Percentiles rank a stretch among this genome's conserved stretches.
Evolutionary conservation across 2,888 invertebrate species (phyloP).

Genomic region (Altica lythri): DNA sequence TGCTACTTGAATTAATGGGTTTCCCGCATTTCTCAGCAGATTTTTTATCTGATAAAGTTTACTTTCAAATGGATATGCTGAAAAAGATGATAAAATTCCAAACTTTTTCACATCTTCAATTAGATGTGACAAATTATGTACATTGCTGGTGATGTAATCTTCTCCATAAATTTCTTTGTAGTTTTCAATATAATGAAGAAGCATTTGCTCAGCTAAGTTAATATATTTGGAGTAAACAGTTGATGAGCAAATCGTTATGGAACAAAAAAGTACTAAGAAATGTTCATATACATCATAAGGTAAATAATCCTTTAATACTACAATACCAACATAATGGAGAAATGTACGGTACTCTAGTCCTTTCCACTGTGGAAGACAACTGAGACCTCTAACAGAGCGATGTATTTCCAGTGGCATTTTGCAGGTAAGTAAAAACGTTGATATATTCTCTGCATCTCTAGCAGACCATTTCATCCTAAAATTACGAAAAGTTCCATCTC

Average conservation of each 20-base stretch:
- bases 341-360: conserved; percentile 19
- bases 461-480: conserved; percentile 12
- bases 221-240: conserved; percentile 1
- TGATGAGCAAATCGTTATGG: conserved; percentile 9
- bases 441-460: conserved; percentile 5
- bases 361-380: conserved; percentile 14
- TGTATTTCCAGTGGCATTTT: conserved; percentile 23
- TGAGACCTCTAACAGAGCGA: conserved; percentile 13
- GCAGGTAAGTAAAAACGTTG: conserved; percentile 2
- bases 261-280: conserved; percentile 9
- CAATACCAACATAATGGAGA: conserved; percentile 14
- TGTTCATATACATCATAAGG: conserved; percentile 7
- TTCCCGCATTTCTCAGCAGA: conserved; percentile 28
- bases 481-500: conserved; percentile 11
- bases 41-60: conserved; percentile 35
- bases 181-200: conserved; percentile 1
- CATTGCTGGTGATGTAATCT: too few species aligned
- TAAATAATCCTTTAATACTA: conserved; percentile 15
- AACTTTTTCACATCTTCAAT: conserved; percentile 44
- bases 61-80: conserved; percentile 49
- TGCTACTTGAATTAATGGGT: conserved; percentile 29
- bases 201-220: background rate
- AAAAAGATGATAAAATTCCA: conserved; percentile 46
- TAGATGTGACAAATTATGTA: conserved; percentile 32
- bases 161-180: conserved; percentile 25